These are phyloP conservation scores for Sminthurides aquaticus DNA, from an alignment of 2,888 invertebrate species.

Conservation along the genomic window DNA sequence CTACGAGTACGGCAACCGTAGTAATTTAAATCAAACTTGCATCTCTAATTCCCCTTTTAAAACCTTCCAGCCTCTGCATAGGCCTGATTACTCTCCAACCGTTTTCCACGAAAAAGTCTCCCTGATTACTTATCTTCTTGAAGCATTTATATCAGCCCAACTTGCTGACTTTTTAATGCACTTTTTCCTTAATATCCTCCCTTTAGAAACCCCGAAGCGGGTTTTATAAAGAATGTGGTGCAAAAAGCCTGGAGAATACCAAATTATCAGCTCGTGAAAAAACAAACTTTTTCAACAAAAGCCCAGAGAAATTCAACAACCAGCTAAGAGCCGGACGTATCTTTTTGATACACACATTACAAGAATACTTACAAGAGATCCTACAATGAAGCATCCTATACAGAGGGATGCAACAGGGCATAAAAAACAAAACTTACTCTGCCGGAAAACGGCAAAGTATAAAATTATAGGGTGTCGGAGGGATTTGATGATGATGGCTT, in stretches of 20 bases:
- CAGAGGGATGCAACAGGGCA: neutral
- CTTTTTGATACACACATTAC: neutral
- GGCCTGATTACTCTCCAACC: neutral
- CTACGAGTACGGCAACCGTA: neutral
- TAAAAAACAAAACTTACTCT: neutral
- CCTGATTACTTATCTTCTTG: too few relatives aligned
- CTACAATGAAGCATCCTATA: too few relatives aligned
- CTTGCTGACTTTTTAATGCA: too few relatives aligned
- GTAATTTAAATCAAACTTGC: neutral
- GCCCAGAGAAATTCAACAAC: too few relatives aligned
- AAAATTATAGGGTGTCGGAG: neutral
- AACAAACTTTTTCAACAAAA: constrained; percentile 13
- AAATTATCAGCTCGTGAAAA: constrained; percentile 32
- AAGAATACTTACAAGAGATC: too few relatives aligned
- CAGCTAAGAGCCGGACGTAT: too few relatives aligned
- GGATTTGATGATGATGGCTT: neutral
- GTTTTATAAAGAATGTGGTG: constrained; percentile 23
- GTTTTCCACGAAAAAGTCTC: too few relatives aligned
- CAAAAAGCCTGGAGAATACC: constrained; percentile 25
- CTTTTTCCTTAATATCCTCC: neutral
- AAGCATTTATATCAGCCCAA: too few relatives aligned
- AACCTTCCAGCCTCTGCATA: constrained; percentile 4
- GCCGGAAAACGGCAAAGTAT: neutral
- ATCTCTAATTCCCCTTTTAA: constrained; percentile 11
- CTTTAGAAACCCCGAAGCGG: neutral